Conservation (phyloP, 2,797 vertebrate genomes). For the Myotis findleyi region DNA sequence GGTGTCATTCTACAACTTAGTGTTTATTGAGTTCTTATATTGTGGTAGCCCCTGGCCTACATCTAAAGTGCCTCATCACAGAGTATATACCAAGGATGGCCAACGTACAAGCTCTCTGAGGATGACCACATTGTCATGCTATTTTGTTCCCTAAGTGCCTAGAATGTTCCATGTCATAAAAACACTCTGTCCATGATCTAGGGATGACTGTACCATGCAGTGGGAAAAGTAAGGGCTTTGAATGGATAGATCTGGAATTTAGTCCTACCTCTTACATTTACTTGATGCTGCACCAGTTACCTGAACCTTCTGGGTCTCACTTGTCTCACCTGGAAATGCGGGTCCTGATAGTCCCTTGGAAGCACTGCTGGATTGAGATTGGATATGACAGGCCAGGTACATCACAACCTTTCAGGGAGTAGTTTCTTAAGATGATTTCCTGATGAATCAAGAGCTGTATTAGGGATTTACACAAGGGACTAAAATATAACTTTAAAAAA, state of each 20-base stretch:
- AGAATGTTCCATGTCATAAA: neutral
- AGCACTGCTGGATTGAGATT: neutral
- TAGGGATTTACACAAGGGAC: neutral
- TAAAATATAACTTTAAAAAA: neutral
- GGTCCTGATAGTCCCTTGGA: neutral
- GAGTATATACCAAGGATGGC: neutral
- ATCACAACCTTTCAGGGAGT: neutral
- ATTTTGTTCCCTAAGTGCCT: neutral
- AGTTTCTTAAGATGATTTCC: constrained; percentile 11
- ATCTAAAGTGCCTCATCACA: neutral
- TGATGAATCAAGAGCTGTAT: neutral
- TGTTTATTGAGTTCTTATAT: neutral
- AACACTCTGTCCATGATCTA: neutral
- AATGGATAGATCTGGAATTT: neutral
- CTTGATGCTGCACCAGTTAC: neutral
- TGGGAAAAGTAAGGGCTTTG: neutral
- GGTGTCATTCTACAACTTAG: neutral
- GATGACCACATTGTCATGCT: neutral
- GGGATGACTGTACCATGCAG: neutral
- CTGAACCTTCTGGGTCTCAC: neutral
- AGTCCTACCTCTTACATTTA: neutral
- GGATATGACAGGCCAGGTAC: neutral
- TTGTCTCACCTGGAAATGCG: neutral
- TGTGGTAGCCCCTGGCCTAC: neutral
- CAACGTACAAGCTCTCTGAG: neutral